Base-by-base conservation (phyloP, 2,797 vertebrate genomes). In the Lophura swinhoii region DNA sequence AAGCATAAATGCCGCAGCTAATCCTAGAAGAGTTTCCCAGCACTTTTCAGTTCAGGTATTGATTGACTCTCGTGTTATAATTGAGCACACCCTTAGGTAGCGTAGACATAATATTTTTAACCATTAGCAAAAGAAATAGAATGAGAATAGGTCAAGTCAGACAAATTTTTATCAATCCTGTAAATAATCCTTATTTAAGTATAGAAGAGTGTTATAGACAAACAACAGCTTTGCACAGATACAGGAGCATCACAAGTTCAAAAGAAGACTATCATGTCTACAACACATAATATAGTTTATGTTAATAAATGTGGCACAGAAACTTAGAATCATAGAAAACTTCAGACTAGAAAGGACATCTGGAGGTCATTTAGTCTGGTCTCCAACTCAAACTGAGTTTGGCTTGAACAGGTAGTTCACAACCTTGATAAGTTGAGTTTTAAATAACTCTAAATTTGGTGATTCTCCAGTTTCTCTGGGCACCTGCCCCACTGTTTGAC, bases 31-130 rank as follows among this genome's bases (percentile, higher is more conserved):
- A 60, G 31, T 72, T 88, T 88, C 33, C 46, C 33, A 75, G 79
- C 33, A 62, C 20, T 64, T 93, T 91, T 68, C 84, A 64, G 74
- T 68, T 83, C 53, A 90, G 48, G 6, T 80, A 80, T 94, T 69
- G 82, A 93, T 89, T 1, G 1, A 0, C 24, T 85, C 58, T 73
- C 29, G 58, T 80, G 23, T 76, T 75, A 31, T 55, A 91, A 53
- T 37, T 41, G 22, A 93, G 7, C 24, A 29, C 23, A 51, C 10
- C 41, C 49, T 64, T 60, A 85, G 66, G 49, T 44, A 80, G 9
- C 11, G 49, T 9, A 20, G 14, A 46, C 28, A 17, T 66, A 20
- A 14, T 21, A 58, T 70, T 74, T 91, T 80, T 44, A 71, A 26
- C 12, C 23, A 5, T 87, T 80, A 72, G 31, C 39, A n/a, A 75